Evolutionary conservation across 92 coral and sea anemone species (phyloP).

Genomic region (Heteractis magnifica): DNA sequence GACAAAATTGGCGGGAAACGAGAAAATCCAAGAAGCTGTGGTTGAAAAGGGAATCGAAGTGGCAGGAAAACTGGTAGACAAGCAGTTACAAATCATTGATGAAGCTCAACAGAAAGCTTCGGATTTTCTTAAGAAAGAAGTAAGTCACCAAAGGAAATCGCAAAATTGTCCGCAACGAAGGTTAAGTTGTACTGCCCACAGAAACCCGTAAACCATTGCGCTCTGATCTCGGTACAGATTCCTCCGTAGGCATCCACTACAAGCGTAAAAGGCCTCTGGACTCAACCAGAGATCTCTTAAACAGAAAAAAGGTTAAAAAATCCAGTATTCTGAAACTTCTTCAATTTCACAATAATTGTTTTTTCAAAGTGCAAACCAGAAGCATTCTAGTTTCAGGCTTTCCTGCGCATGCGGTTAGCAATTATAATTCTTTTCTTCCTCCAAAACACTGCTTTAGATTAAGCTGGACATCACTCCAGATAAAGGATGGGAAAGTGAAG

Average conservation of each 20-base stretch:
- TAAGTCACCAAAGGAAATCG: background rate
- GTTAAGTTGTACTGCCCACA: background rate
- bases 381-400: background rate
- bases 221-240: too few relatives aligned
- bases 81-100: constrained; percentile 36
- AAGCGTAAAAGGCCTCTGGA: too few relatives aligned
- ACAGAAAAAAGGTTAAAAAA: too few relatives aligned
- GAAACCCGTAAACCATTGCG: background rate
- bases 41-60: constrained; percentile 55
- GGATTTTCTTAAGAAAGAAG: constrained; percentile 48
- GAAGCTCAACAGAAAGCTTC: constrained; percentile 42
- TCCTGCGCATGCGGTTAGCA: background rate
- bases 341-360: too few relatives aligned
- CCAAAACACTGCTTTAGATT: background rate
- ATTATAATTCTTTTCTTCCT: background rate
- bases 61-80: constrained; percentile 53
- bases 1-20: constrained; percentile 17
- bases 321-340: too few relatives aligned
- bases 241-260: too few relatives aligned
- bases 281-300: too few relatives aligned
- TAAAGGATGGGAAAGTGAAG: constrained; percentile 18
- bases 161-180: background rate
- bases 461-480: constrained; percentile 13
- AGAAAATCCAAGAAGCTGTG: constrained; percentile 40
- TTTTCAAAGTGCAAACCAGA: background rate